A percentile compares a stretch with the other conserved stretches of the same genome.
Evolutionary conservation across 1,140 invertebrate genomes (phyloP).

Genomic region (Drosophila sp.): DNA sequence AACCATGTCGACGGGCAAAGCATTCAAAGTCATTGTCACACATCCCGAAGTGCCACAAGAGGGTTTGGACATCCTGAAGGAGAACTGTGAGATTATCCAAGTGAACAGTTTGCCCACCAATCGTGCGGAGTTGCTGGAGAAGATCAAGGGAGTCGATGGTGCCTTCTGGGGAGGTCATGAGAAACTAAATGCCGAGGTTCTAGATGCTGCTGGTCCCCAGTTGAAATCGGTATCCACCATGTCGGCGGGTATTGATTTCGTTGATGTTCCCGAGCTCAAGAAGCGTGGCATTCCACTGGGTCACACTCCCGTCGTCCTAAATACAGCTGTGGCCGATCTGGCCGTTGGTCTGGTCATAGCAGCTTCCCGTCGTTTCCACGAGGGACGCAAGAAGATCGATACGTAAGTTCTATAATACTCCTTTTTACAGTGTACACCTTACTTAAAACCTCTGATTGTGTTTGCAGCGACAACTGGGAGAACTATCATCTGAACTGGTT

Average conservation of each 20-base stretch:
- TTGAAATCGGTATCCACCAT: constrained; percentile 94
- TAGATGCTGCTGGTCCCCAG: constrained; percentile 88
- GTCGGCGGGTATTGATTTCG: constrained; percentile 93
- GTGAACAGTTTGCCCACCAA: constrained; percentile 61
- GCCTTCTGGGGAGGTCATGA: constrained; percentile 88
- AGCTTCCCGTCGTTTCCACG: constrained; percentile 88
- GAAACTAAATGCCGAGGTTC: constrained; percentile 88
- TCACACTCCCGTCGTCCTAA: constrained; percentile 95
- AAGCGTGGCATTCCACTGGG: constrained; percentile 89
- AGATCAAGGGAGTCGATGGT: constrained; percentile 86
- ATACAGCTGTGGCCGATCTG: constrained; percentile 95
- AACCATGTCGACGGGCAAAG: constrained; percentile 62
- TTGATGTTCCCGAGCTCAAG: constrained; percentile 88
- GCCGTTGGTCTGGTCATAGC: constrained; percentile 86
- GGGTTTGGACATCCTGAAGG: constrained; percentile 82
- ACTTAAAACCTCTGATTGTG: rapidly evolving
- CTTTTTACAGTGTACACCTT: constrained; percentile 84
- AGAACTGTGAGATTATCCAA: constrained; percentile 65
- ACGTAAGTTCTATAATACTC: constrained; percentile 44
- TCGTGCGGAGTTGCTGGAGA: constrained; percentile 85
- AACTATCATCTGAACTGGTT: constrained; percentile 94
- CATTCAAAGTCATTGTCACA: constrained; percentile 83
- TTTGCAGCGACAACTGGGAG: constrained; percentile 90
- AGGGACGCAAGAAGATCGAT: constrained; percentile 85
- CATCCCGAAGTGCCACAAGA: constrained; percentile 81